A percentile compares a stretch with the other conserved stretches of the same genome.
These are phyloP conservation scores for Morone saxatilis DNA, from an alignment of 2,113 vertebrate species.

Conservation along the genomic window DNA sequence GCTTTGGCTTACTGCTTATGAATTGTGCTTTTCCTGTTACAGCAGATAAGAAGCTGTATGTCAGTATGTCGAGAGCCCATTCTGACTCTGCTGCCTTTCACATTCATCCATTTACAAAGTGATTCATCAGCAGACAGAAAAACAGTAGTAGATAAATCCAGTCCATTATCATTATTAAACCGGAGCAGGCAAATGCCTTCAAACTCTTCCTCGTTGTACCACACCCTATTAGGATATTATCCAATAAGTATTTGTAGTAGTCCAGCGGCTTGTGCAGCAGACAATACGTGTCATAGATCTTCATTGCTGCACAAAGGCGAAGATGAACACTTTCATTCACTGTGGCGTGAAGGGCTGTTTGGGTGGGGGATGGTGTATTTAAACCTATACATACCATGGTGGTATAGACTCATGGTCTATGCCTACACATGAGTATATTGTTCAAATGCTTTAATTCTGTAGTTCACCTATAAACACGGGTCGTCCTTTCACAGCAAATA, in stretches of 20 bases:
- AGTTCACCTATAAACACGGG: neutral
- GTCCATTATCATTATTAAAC: constrained; percentile 71
- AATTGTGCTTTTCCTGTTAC: neutral
- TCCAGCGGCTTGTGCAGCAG: constrained; percentile 28
- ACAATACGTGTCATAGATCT: constrained; percentile 42
- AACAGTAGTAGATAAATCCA: constrained; percentile 48
- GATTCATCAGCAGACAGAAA: constrained; percentile 51
- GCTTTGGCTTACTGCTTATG: neutral
- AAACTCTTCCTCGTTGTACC: constrained; percentile 21
- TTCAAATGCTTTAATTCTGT: neutral
- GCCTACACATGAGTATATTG: neutral
- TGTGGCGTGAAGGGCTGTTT: constrained; percentile 33
- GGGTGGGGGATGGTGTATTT: constrained; percentile 33
- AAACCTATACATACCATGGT: neutral
- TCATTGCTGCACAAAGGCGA: constrained; percentile 23
- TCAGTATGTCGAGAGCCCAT: neutral
- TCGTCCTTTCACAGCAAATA: neutral
- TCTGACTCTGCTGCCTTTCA: constrained; percentile 25
- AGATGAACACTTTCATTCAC: constrained; percentile 43
- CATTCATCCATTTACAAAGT: constrained; percentile 32
- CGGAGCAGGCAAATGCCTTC: constrained; percentile 20
- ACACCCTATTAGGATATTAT: constrained; percentile 21
- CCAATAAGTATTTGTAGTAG: constrained; percentile 7
- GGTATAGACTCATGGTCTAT: neutral
- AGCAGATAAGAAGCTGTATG: neutral